Percentiles rank a stretch among this genome's conserved stretches.
Conservation (phyloP, 1,140 invertebrate genomes). For the Globodera ellingtonae region DNA sequence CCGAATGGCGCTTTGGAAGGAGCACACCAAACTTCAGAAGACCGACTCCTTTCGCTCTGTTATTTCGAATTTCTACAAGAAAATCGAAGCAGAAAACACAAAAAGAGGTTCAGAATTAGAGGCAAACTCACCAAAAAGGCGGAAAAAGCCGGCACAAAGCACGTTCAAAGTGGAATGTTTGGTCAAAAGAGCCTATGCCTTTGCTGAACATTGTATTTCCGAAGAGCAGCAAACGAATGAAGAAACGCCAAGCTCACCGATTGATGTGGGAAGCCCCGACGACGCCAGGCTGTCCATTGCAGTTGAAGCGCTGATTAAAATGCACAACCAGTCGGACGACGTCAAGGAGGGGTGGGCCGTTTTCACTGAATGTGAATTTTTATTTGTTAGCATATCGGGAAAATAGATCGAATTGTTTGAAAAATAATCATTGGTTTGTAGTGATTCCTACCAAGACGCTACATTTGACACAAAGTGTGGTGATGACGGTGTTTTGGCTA, state of each 20-base stretch:
- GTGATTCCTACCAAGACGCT: neutral
- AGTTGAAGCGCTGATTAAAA: conserved; percentile 1
- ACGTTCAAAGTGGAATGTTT: conserved; percentile 15
- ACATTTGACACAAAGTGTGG: neutral
- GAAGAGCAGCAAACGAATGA: neutral
- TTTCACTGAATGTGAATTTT: neutral
- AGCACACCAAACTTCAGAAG: conserved; percentile 41
- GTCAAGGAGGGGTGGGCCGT: neutral
- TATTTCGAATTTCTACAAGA: conserved; percentile 21
- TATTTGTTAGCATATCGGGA: neutral
- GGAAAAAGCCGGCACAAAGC: neutral
- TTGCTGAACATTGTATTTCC: neutral
- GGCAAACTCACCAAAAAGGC: neutral
- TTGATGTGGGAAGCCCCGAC: neutral
- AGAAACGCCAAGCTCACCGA: neutral
- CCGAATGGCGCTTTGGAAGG: conserved; percentile 37
- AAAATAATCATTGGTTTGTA: neutral
- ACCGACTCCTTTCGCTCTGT: conserved; percentile 18
- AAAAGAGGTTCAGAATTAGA: neutral
- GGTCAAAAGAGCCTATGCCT: conserved; percentile 17
- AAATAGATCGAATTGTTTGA: too few species aligned
- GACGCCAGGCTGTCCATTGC: conserved; percentile 1
- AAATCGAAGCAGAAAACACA: conserved; percentile 5
- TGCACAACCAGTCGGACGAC: neutral
- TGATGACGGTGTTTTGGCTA: neutral